phyloP scores from a whole-genome alignment of 2,113 vertebrate genomes.

The Myotis lucifugus region DNA sequence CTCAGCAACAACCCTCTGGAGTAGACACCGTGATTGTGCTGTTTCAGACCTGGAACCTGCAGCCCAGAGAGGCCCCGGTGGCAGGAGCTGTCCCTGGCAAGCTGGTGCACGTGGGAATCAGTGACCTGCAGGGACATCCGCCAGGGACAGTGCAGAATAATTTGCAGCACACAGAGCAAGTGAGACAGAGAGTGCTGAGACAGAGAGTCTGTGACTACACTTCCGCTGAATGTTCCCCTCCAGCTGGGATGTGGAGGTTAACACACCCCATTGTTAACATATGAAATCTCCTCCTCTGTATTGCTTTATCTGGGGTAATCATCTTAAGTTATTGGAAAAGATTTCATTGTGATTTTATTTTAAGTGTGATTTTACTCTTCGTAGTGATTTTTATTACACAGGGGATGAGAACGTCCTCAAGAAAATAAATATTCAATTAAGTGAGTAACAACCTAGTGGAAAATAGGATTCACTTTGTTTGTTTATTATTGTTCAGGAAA shows the following conservation, averaged over 20 bases:
- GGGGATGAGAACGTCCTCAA: not conserved
- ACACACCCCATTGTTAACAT: not conserved
- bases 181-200: not conserved
- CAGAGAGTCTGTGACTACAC: not conserved
- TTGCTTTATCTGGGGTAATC: not conserved
- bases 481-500: not conserved
- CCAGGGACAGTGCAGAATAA: not conserved
- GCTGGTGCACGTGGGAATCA: accelerated
- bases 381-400: not conserved
- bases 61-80: not conserved
- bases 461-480: not conserved
- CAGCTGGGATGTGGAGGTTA: not conserved
- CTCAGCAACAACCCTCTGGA: not conserved
- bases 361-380: slow-evolving; percentile 3
- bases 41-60: not conserved
- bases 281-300: not conserved
- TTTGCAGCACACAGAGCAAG: not conserved
- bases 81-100: not conserved
- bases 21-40: accelerated
- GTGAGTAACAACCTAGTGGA: slow-evolving; percentile 12
- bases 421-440: not conserved
- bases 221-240: too few species aligned
- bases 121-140: accelerated
- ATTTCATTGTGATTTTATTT: not conserved
- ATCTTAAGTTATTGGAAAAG: not conserved